These are phyloP conservation scores for Myripristis murdjan DNA, from an alignment of 2,797 vertebrate species.

Conservation along the genomic window DNA sequence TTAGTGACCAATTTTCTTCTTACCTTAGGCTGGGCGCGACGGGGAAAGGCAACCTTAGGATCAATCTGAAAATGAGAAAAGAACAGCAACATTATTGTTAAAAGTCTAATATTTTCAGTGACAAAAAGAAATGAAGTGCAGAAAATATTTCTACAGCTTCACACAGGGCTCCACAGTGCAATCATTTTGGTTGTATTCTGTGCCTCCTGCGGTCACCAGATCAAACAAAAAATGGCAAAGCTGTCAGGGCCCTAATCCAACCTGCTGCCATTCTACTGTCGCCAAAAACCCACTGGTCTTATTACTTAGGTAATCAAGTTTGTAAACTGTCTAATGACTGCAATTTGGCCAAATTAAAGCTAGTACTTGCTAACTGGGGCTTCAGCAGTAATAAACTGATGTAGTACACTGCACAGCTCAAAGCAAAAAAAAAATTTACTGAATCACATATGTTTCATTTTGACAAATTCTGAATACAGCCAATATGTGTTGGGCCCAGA, in stretches of 20 bases:
- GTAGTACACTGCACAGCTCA: too few relatives aligned
- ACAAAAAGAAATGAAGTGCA: conserved; percentile 19
- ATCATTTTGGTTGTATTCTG: conserved; percentile 21
- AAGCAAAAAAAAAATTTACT: not conserved
- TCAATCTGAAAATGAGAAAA: conserved; percentile 91
- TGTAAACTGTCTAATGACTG: conserved; percentile 1
- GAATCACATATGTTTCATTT: not conserved
- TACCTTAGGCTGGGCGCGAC: conserved; percentile 99
- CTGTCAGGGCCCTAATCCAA: not conserved
- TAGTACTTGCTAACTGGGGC: not conserved
- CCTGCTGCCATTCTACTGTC: not conserved
- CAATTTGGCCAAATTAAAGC: not conserved
- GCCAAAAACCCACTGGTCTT: not conserved
- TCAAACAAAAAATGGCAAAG: not conserved
- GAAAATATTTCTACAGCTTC: conserved; percentile 44
- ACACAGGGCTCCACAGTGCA: conserved; percentile 13
- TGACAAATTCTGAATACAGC: not conserved
- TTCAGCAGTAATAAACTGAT: too few relatives aligned
- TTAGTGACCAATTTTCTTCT: conserved; percentile 82
- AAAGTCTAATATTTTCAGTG: conserved; percentile 36
- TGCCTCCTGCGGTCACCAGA: conserved; percentile 11
- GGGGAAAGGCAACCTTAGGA: conserved; percentile 99
- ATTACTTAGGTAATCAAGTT: conserved; percentile 23
- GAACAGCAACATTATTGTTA: conserved; percentile 59
- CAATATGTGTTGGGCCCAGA: not conserved